Evolutionary conservation across 2,888 invertebrate species (phyloP).

Genomic region (Bruchidius siliquastri): DNA sequence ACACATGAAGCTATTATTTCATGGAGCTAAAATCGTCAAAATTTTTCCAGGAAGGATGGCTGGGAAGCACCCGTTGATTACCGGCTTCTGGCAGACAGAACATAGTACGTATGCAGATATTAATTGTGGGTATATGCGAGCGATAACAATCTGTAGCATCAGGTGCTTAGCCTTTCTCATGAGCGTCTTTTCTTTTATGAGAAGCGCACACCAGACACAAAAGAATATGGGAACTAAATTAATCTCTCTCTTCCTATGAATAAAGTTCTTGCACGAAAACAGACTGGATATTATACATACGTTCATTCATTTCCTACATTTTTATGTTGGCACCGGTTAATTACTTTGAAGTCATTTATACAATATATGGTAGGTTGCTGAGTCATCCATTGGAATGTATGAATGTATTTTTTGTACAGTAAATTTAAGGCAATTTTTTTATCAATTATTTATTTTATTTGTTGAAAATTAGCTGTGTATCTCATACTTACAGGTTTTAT

Average conservation of each 20-base stretch:
- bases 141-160: background rate
- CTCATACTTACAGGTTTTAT: too few relatives aligned
- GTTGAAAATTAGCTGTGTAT: too few relatives aligned
- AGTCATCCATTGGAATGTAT: background rate
- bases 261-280: background rate
- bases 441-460: too few relatives aligned
- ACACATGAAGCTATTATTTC: background rate
- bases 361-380: background rate
- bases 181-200: background rate
- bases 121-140: background rate
- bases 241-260: background rate
- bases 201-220: background rate
- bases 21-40: background rate
- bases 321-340: background rate
- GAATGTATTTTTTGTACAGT: background rate
- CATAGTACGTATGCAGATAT: background rate
- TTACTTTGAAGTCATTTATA: background rate
- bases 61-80: background rate
- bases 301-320: background rate
- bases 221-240: background rate
- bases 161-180: background rate
- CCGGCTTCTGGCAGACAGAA: background rate
- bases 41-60: background rate
- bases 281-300: background rate
- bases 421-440: background rate